Conservation (phyloP, 2,797 vertebrate genomes). For the Kryptopterus vitreolus region DNA sequence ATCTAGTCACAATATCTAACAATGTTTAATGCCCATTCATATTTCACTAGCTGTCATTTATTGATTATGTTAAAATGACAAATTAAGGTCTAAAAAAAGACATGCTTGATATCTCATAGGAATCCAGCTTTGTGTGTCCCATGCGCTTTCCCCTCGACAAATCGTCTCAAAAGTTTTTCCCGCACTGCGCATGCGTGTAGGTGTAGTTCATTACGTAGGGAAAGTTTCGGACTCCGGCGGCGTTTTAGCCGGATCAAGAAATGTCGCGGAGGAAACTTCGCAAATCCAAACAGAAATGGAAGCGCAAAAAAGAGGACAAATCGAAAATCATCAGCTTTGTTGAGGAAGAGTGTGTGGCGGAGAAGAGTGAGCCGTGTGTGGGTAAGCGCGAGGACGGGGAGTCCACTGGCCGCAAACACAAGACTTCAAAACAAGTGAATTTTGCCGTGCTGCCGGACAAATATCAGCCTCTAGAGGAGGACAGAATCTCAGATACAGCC, state of each 20-base stretch:
- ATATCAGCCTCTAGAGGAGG: slow-evolving; percentile 51
- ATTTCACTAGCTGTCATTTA: not conserved
- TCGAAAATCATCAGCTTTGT: slow-evolving; percentile 13
- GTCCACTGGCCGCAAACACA: slow-evolving; percentile 19
- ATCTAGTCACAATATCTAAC: too few relatives aligned
- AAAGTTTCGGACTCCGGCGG: not conserved
- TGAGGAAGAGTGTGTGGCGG: not conserved
- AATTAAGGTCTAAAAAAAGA: not conserved
- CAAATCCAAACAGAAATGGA: slow-evolving; percentile 29
- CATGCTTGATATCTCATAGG: not conserved
- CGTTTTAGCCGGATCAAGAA: slow-evolving; percentile 3
- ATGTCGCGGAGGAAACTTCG: slow-evolving; percentile 26
- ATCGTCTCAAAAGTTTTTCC: not conserved
- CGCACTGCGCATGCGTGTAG: slow-evolving; percentile 22
- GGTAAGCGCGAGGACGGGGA: not conserved
- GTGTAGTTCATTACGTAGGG: not conserved
- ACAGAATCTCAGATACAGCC: slow-evolving; percentile 7
- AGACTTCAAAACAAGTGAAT: slow-evolving; percentile 46
- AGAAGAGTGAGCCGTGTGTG: not conserved
- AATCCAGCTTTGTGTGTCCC: not conserved
- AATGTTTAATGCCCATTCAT: not conserved
- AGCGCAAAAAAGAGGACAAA: slow-evolving; percentile 28
- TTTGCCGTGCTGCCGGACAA: slow-evolving; percentile 46
- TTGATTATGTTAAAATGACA: not conserved
- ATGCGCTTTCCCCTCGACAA: not conserved